phyloP scores from a whole-genome alignment of 2,113 vertebrate genomes.

The Alectura lathami region DNA sequence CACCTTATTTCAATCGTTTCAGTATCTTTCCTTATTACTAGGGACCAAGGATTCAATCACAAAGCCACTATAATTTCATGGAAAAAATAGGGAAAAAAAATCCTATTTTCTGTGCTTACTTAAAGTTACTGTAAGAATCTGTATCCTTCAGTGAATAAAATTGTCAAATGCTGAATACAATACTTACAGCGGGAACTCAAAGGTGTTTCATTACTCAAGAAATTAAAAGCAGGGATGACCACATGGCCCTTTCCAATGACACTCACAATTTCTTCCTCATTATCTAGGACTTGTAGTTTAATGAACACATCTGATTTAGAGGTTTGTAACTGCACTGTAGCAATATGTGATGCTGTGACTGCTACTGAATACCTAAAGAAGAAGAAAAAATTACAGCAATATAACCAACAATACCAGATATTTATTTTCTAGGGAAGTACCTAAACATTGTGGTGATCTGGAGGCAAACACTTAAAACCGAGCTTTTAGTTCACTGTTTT shows the following conservation, averaged over 20 bases:
- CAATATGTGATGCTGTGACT: constrained; percentile 65
- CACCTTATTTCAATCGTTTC: not conserved
- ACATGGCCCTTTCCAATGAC: constrained; percentile 81
- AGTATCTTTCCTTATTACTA: not conserved
- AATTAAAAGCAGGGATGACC: constrained; percentile 84
- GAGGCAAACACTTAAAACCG: not conserved
- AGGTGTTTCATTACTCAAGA: constrained; percentile 67
- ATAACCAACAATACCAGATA: not conserved
- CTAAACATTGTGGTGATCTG: not conserved
- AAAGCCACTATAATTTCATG: not conserved
- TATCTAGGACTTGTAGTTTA: constrained; percentile 85
- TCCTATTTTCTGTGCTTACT: not conserved
- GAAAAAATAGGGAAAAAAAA: not conserved
- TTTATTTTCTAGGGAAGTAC: not conserved
- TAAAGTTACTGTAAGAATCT: not conserved
- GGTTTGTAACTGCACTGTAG: constrained; percentile 85
- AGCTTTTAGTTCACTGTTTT: not conserved
- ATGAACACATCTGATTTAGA: constrained; percentile 82
- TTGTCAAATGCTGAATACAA: not conserved
- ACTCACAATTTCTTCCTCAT: constrained; percentile 74
- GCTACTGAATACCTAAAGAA: constrained; percentile 80
- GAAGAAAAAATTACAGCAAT: not conserved
- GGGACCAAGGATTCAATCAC: not conserved
- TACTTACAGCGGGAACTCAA: constrained; percentile 76
- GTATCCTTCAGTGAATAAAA: not conserved